A percentile compares a stretch with the other conserved stretches of the same genome.
phyloP scores from a whole-genome alignment of 2,888 invertebrate species.

The Parasteatoda lunata region DNA sequence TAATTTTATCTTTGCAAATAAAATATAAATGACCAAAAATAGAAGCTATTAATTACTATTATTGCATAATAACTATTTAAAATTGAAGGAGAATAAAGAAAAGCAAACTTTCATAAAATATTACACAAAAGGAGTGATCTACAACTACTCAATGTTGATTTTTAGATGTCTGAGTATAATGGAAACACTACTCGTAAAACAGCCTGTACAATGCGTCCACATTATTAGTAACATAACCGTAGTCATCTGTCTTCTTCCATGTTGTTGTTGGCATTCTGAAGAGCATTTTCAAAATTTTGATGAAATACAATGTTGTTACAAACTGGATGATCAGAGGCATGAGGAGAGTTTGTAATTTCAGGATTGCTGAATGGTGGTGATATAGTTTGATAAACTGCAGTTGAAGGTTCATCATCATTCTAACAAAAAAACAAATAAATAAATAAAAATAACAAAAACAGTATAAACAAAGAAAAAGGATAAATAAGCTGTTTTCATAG shows the following conservation, averaged over 20 bases:
- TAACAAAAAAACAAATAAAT: neutral
- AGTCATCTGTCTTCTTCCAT: slow-evolving; percentile 66
- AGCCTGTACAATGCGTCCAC: too few species aligned
- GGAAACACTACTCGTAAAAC: too few species aligned
- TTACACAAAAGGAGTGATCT: too few species aligned
- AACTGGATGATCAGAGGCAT: slow-evolving; percentile 49
- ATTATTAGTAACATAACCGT: slow-evolving; percentile 7
- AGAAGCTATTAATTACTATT: too few species aligned
- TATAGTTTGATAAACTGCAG: slow-evolving; percentile 64
- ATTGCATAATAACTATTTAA: too few species aligned
- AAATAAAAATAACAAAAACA: neutral
- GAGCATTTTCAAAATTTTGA: slow-evolving; percentile 48
- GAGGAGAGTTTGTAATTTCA: slow-evolving; percentile 27
- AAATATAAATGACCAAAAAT: too few species aligned
- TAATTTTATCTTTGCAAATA: too few species aligned
- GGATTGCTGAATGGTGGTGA: slow-evolving; percentile 65
- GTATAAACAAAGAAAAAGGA: neutral
- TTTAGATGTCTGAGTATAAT: too few species aligned
- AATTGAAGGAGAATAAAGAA: too few species aligned
- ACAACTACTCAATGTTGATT: too few species aligned
- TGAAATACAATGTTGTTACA: slow-evolving; percentile 59
- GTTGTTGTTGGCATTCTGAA: slow-evolving; percentile 29
- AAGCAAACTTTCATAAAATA: too few species aligned
- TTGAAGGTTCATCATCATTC: slow-evolving; percentile 39
- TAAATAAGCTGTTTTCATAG: too few species aligned